Percentiles rank a stretch among this genome's conserved stretches.
Conservation (phyloP, 1,140 invertebrate species). For the Papilio machaon region DNA sequence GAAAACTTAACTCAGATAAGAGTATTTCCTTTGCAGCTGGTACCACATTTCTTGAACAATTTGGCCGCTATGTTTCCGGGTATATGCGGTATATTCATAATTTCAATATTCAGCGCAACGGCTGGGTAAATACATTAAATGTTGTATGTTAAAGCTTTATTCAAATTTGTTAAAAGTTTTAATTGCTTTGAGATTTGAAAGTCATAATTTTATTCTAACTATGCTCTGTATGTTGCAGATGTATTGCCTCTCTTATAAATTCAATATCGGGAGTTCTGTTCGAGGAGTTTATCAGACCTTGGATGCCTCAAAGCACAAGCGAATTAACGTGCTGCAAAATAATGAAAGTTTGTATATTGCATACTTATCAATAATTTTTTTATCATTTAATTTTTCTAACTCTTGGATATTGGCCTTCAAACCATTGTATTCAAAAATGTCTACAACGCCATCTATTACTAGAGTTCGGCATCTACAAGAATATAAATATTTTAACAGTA, state of each 20-base stretch:
- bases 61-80: conserved; percentile 74
- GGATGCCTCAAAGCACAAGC: conserved; percentile 72
- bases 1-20: conserved; percentile 2
- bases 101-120: conserved; percentile 76
- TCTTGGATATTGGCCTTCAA: neutral
- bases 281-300: conserved; percentile 84
- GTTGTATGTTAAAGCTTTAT: no score
- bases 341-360: conserved; percentile 64
- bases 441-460: neutral
- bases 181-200: neutral
- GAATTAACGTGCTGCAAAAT: conserved; percentile 71
- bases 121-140: conserved; percentile 72
- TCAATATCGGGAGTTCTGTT: conserved; percentile 83
- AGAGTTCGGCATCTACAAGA: neutral
- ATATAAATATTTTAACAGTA: neutral
- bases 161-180: neutral
- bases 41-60: conserved; percentile 72
- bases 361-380: neutral
- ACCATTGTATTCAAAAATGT: neutral
- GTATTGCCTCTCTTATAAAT: conserved; percentile 84
- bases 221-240: conserved; percentile 69
- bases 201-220: neutral
- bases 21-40: conserved; percentile 62
- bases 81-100: conserved; percentile 76
- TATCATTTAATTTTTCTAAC: neutral